Conservation (phyloP, 2,888 invertebrate genomes). For the Trichogramma evanescens region DNA sequence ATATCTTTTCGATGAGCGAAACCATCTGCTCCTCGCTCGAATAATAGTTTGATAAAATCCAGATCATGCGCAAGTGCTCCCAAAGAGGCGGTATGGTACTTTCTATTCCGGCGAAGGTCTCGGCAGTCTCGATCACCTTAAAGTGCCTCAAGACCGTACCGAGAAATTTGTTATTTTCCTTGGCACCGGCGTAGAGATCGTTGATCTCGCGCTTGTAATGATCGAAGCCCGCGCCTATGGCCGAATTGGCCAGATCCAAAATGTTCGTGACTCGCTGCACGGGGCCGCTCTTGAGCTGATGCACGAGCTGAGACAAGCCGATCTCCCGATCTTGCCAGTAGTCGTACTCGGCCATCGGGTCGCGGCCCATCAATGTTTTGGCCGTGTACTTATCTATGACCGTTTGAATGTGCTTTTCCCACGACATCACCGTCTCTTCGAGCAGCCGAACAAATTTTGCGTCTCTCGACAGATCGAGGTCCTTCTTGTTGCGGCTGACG, state of each 20-base stretch:
- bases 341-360: constrained; percentile 77
- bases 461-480: constrained; percentile 48
- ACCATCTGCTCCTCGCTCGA: constrained; percentile 81
- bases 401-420: constrained; percentile 61
- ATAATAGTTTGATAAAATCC: constrained; percentile 84
- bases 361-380: constrained; percentile 59
- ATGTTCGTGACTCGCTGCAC: constrained; percentile 58
- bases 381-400: constrained; percentile 31
- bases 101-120: constrained; percentile 64
- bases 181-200: constrained; percentile 63
- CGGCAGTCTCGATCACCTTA: constrained; percentile 47
- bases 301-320: constrained; percentile 68
- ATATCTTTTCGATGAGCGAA: constrained; percentile 72
- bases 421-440: constrained; percentile 58
- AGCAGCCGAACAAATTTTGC: constrained; percentile 52
- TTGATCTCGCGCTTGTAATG: constrained; percentile 57
- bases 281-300: constrained; percentile 71
- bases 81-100: constrained; percentile 71
- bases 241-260: constrained; percentile 53
- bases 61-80: constrained; percentile 80
- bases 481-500: constrained; percentile 41
- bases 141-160: constrained; percentile 69
- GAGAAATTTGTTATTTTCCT: constrained; percentile 72
- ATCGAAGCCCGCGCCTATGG: constrained; percentile 55
- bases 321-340: constrained; percentile 80